These are phyloP conservation scores for Adoxophyes honmai DNA, from an alignment of 1,140 invertebrate species.

Conservation along the genomic window DNA sequence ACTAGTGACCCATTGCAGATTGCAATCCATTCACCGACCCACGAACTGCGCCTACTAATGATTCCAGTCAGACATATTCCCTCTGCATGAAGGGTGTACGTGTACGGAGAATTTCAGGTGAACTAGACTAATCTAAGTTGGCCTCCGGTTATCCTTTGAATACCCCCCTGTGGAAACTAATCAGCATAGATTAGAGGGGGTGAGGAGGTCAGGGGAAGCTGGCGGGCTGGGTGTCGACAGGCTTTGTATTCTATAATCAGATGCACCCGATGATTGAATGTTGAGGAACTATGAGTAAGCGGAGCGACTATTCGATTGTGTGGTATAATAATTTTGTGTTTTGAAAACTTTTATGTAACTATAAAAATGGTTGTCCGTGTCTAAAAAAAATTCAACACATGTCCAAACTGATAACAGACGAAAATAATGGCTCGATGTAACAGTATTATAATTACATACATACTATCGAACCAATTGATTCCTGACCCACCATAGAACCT, in stretches of 20 bases:
- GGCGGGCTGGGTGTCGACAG: conserved; percentile 25
- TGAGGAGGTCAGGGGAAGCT: conserved; percentile 24
- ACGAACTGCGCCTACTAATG: background rate
- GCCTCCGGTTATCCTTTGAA: conserved; percentile 39
- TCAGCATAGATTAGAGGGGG: conserved; percentile 29
- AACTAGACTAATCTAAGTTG: conserved; percentile 44
- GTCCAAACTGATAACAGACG: too few species aligned
- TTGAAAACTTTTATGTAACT: background rate
- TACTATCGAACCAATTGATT: too few species aligned
- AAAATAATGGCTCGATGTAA: too few species aligned
- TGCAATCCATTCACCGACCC: background rate
- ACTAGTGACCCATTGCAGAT: background rate
- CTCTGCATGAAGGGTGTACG: background rate
- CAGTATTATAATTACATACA: too few species aligned
- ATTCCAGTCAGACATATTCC: conserved; percentile 13
- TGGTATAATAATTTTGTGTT: background rate
- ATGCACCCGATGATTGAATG: conserved; percentile 36
- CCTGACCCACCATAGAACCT: too few species aligned
- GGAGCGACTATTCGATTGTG: conserved; percentile 10
- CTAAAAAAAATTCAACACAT: too few species aligned
- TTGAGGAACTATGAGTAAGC: background rate
- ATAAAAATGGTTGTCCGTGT: too few species aligned
- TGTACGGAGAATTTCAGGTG: conserved; percentile 45
- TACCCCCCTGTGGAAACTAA: conserved; percentile 47
- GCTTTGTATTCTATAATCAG: conserved; percentile 40